These are phyloP conservation scores for Ephydatia muelleri DNA, from an alignment of 37 sponge, comb jelly and placozoan species.

Conservation along the genomic window DNA sequence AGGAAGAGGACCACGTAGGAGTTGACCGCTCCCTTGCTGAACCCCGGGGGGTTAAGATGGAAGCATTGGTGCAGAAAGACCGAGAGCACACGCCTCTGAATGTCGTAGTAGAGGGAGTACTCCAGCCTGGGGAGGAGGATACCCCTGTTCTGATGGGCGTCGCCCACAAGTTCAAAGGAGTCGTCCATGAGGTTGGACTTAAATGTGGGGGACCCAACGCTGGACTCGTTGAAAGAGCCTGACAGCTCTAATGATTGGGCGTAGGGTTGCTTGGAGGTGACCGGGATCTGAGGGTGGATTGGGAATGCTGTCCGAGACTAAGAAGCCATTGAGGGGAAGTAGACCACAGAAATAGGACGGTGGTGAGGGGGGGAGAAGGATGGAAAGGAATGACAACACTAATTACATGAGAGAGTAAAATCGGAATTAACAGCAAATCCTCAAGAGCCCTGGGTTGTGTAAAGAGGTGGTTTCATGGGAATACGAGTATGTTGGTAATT, in stretches of 20 bases:
- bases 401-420: no score
- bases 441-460: no score
- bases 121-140: constrained; percentile 48
- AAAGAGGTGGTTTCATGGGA: no score
- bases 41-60: not conserved
- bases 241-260: not conserved
- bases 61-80: constrained; percentile 41
- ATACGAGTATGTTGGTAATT: no score
- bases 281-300: not conserved
- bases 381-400: not conserved
- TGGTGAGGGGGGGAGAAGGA: not conserved
- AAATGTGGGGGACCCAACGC: not conserved
- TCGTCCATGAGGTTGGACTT: not conserved
- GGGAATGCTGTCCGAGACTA: not conserved
- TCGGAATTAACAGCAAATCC: no score
- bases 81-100: constrained; percentile 42
- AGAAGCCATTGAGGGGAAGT: constrained; percentile 8
- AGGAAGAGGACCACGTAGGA: constrained; percentile 54
- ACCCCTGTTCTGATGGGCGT: not conserved
- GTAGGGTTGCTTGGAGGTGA: not conserved
- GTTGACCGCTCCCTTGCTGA: not conserved
- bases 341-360: not conserved
- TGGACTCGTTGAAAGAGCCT: not conserved
- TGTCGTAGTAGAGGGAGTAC: constrained; percentile 66
- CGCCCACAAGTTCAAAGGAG: not conserved